A percentile compares a stretch with the other conserved stretches of the same genome.
These are phyloP conservation scores for Phenacoccus solenopsis DNA, from an alignment of 1,140 invertebrate species.

Conservation along the genomic window DNA sequence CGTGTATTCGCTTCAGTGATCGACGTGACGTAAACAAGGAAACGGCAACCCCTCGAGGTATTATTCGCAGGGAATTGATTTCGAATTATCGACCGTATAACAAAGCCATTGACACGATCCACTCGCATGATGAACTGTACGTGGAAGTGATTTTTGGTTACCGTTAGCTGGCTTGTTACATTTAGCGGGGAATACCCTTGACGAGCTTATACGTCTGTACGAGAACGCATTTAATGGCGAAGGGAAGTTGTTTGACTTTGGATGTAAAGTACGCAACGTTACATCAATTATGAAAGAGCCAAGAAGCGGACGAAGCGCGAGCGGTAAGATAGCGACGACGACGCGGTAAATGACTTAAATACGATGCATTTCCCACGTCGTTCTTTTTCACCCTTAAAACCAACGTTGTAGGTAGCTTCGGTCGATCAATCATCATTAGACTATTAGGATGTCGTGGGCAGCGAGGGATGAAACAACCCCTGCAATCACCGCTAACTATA, in stretches of 20 bases:
- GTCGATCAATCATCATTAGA: constrained; percentile 17
- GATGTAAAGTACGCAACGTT: constrained; percentile 5
- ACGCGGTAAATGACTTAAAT: constrained; percentile 10
- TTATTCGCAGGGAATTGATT: too few species aligned
- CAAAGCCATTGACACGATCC: too few species aligned
- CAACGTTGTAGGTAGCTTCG: constrained; percentile 3
- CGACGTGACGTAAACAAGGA: too few species aligned
- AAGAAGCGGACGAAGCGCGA: constrained; percentile 5
- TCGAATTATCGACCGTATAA: too few species aligned
- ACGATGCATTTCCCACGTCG: constrained; percentile 12
- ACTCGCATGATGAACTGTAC: too few species aligned
- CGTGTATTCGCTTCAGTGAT: too few species aligned
- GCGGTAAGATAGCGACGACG: not conserved
- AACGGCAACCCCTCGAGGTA: too few species aligned
- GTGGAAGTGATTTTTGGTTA: too few species aligned
- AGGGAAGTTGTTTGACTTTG: constrained; percentile 7
- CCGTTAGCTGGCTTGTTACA: too few species aligned
- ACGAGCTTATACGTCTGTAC: too few species aligned
- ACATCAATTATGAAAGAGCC: constrained; percentile 7
- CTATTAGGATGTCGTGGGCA: constrained; percentile 17
- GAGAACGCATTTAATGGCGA: too few species aligned
- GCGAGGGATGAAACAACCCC: constrained; percentile 14
- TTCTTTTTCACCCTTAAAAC: not conserved
- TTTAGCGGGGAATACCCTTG: too few species aligned
- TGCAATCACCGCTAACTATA: constrained; percentile 13